These are phyloP conservation scores for Paratrypauchen microcephalus DNA, from an alignment of 2,797 vertebrate species.

Conservation along the genomic window DNA sequence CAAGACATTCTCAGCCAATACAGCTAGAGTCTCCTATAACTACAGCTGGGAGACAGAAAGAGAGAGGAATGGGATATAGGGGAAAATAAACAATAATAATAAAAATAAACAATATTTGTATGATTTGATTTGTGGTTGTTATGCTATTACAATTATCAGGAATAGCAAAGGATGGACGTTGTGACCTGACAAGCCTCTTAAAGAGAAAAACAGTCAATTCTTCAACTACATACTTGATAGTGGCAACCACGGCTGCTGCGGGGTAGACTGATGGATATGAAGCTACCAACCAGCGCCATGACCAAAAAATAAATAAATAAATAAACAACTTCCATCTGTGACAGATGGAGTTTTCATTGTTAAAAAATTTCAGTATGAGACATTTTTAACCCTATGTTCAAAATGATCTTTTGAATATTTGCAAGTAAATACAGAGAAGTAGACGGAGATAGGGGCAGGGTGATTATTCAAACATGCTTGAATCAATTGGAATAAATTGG, in stretches of 20 bases:
- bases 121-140: conserved; percentile 3
- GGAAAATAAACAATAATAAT: conserved; percentile 2
- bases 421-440: background rate
- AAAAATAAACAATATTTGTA: conserved; percentile 34
- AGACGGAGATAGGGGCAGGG: background rate
- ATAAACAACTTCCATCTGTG: no score
- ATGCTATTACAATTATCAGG: no score
- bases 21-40: conserved; percentile 57
- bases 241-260: background rate
- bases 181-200: no score
- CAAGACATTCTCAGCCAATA: conserved; percentile 63
- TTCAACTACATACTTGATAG: background rate
- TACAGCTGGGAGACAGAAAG: conserved; percentile 20
- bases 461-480: background rate
- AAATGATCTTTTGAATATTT: no score
- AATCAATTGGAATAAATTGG: no score
- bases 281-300: background rate
- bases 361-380: no score
- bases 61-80: no score
- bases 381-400: no score
- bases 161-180: no score
- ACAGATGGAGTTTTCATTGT: no score
- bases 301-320: background rate
- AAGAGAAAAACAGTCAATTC: background rate
- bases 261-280: background rate